These are phyloP conservation scores for Picus viridis DNA, from an alignment of 2,797 vertebrate species.

Conservation along the genomic window DNA sequence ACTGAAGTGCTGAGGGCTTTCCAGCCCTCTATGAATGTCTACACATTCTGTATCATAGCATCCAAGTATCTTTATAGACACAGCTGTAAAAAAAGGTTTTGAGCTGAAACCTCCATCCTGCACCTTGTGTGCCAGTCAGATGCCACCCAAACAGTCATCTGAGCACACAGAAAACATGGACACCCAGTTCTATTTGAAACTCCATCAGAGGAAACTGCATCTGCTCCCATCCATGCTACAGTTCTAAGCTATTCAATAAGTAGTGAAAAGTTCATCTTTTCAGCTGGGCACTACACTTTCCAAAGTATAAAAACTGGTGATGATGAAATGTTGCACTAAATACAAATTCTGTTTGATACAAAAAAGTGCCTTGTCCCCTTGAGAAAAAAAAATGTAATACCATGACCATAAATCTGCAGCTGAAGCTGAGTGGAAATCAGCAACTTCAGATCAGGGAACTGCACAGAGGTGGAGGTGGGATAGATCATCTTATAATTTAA, in stretches of 20 bases:
- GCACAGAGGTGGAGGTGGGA: slow-evolving; percentile 3
- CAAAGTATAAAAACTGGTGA: background rate
- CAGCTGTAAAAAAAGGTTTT: background rate
- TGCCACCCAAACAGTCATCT: background rate
- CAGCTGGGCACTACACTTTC: background rate
- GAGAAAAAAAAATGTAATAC: slow-evolving; percentile 43
- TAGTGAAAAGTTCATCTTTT: background rate
- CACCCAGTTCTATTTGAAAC: background rate
- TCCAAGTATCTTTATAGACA: background rate
- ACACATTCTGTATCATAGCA: background rate
- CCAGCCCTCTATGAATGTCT: background rate
- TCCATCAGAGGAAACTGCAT: background rate
- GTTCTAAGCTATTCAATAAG: background rate
- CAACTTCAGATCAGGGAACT: slow-evolving; percentile 16
- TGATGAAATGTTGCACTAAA: slow-evolving; percentile 40
- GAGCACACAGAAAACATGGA: background rate
- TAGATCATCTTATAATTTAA: slow-evolving; percentile 54
- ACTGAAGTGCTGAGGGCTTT: background rate
- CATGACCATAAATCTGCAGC: slow-evolving; percentile 9
- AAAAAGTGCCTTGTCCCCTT: slow-evolving; percentile 21
- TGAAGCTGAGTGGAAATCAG: slow-evolving; percentile 5
- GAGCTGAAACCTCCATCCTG: background rate
- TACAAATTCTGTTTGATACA: slow-evolving; percentile 1
- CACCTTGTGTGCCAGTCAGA: background rate
- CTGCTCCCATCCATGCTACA: background rate